Conservation (phyloP, 1,140 invertebrate genomes). For the Zaprionus inermis region DNA sequence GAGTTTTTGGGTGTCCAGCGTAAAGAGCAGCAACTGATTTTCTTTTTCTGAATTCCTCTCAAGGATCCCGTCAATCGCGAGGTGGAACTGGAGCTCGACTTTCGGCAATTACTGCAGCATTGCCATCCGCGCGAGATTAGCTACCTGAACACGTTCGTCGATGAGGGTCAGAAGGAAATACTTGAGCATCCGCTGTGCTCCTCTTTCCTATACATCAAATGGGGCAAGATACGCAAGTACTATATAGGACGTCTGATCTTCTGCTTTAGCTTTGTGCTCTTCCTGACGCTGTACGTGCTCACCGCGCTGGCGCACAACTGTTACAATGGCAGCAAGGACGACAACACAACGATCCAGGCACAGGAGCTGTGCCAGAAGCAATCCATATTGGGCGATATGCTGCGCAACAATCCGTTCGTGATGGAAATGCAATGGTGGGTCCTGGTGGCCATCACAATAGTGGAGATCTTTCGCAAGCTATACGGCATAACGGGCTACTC, state of each 20-base stretch:
- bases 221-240: conserved; percentile 95
- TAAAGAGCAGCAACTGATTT: background rate
- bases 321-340: conserved; percentile 90
- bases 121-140: conserved; percentile 91
- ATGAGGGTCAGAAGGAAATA: conserved; percentile 93
- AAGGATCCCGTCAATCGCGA: conserved; percentile 90
- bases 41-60: background rate
- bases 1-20: background rate
- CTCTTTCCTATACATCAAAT: conserved; percentile 93
- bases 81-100: conserved; percentile 92
- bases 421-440: conserved; percentile 92
- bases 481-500: conserved; percentile 91
- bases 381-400: conserved; percentile 89
- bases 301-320: conserved; percentile 91
- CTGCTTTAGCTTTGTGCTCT: conserved; percentile 91
- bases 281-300: conserved; percentile 91
- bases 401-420: conserved; percentile 89
- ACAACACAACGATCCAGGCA: conserved; percentile 88
- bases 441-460: conserved; percentile 89
- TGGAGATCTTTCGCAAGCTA: conserved; percentile 91
- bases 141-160: conserved; percentile 92
- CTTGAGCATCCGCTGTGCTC: conserved; percentile 92
- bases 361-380: conserved; percentile 90
- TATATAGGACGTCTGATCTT: conserved; percentile 92
- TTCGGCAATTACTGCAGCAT: conserved; percentile 91